Conservation (phyloP, 1,140 invertebrate genomes). For the Nasonia giraulti region DNA sequence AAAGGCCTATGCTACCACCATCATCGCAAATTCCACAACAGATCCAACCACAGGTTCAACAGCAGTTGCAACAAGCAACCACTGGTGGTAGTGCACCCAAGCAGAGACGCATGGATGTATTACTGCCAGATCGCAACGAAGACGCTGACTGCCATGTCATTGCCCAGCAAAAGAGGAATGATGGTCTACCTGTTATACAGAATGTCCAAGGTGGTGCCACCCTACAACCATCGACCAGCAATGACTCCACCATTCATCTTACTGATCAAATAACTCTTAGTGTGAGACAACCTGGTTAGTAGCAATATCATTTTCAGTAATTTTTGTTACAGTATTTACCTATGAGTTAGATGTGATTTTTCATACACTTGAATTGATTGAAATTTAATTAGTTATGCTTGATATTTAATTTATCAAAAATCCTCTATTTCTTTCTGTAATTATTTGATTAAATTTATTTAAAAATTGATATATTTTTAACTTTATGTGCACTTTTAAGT, state of each 20-base stretch:
- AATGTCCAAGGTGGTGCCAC: constrained; percentile 80
- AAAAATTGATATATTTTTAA: neutral
- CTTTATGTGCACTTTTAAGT: constrained; percentile 51
- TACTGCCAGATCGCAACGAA: constrained; percentile 77
- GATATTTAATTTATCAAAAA: constrained; percentile 15
- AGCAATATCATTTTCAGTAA: neutral
- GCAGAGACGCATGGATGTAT: constrained; percentile 74
- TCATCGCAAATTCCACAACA: constrained; percentile 59
- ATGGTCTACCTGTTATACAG: constrained; percentile 82
- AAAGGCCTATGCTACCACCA: constrained; percentile 64
- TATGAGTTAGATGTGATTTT: neutral
- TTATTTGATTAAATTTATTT: constrained; percentile 31
- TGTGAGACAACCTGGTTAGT: constrained; percentile 74
- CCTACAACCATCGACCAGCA: constrained; percentile 70
- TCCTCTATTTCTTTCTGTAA: neutral
- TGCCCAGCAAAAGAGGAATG: constrained; percentile 82
- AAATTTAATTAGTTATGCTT: constrained; percentile 10
- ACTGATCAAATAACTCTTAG: constrained; percentile 81
- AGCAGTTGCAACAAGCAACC: constrained; percentile 56
- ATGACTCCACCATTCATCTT: constrained; percentile 77
- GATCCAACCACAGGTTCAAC: constrained; percentile 52
- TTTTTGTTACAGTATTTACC: neutral
- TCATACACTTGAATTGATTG: neutral
- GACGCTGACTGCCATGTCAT: constrained; percentile 80
- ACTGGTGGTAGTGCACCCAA: constrained; percentile 55